Percentiles rank a stretch among this genome's conserved stretches.
phyloP scores from a whole-genome alignment of 2,888 invertebrate species.

The Drosophila anomelani region DNA sequence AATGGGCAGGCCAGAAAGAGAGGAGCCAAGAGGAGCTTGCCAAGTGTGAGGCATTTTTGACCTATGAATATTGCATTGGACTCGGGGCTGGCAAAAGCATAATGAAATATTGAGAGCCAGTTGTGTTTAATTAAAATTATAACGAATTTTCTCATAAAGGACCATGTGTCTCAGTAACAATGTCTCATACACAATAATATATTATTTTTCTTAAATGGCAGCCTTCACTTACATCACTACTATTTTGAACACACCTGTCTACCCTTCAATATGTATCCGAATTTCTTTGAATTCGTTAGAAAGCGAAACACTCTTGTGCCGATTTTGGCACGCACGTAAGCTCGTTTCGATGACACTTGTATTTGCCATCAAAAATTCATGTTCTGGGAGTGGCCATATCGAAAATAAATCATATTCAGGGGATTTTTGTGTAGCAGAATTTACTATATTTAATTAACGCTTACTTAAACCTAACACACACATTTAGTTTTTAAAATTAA shows the following conservation, averaged over 20 bases:
- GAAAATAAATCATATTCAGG: background rate
- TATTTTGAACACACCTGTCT: background rate
- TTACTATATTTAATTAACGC: slow-evolving; percentile 71
- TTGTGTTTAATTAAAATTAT: slow-evolving; percentile 2
- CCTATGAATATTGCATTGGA: slow-evolving; percentile 73
- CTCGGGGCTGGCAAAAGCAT: slow-evolving; percentile 12
- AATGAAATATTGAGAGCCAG: background rate
- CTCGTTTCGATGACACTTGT: slow-evolving; percentile 46
- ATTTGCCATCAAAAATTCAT: slow-evolving; percentile 70
- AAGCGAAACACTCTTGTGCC: slow-evolving; percentile 52
- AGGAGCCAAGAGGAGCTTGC: slow-evolving; percentile 10
- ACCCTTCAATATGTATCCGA: background rate
- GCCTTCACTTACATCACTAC: background rate
- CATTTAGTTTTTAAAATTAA: slow-evolving; percentile 69
- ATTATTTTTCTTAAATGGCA: background rate
- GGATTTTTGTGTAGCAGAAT: slow-evolving; percentile 51
- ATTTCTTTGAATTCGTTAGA: slow-evolving; percentile 50
- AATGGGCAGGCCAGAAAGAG: slow-evolving; percentile 49
- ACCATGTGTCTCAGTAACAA: background rate
- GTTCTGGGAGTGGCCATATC: slow-evolving; percentile 5
- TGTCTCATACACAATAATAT: background rate
- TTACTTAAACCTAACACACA: slow-evolving; percentile 80
- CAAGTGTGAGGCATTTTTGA: slow-evolving; percentile 53
- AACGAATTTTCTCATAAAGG: background rate
- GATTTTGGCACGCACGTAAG: slow-evolving; percentile 78